Evolutionary conservation across 1,140 invertebrate species (phyloP), one percentile per base, ranked within the genome.

Genomic region (Sogatella furcifera): DNA sequence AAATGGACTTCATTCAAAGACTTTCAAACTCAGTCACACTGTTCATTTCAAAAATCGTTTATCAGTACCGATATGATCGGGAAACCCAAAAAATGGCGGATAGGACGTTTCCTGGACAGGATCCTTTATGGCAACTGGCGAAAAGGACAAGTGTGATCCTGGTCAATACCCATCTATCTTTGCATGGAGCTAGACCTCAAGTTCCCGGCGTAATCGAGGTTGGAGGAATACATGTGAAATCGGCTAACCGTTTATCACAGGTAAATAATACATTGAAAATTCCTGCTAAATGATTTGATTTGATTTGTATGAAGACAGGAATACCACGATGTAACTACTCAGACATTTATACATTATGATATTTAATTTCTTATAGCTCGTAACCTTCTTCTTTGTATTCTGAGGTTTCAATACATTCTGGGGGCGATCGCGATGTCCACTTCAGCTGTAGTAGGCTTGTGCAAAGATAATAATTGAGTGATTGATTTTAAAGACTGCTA

Each of bases 181-280:
- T 81, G 6, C 76, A 77, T 59, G 71, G 73, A 2, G 67, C 79
- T 0, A 72, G 72, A 52, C 75, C 78, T 0, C 68, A 69, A 8
- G 70, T 74, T 5, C 75, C 80, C 0, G 76, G 74, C 24, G 63
- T 80, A 2, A 65, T 83, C 8, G 79, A 83, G 70, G 73, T 84
- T 19, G 82, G 79, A 3, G 83, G 81, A 19, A 67, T 84, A 8
- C 81, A 81, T 58, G 77, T 84, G 11, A 70, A 71, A 55, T 70
- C 81, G 58, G 65, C 79, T 0, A 80, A 81, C 62, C 72, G 73
- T 11, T 65, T 85, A 60, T 76, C 78, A 10, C 64, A 77, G 61
- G 81, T 82, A 74, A 10, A 38, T 38, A 11, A 38, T 38, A 11
- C 11, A 38, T 38, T 38, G 24, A 28, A 28, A 28, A 28, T 28